Percentiles rank a stretch among this genome's conserved stretches.
Evolutionary conservation across 2,888 invertebrate species (phyloP).

Genomic region (Acleris laterana): DNA sequence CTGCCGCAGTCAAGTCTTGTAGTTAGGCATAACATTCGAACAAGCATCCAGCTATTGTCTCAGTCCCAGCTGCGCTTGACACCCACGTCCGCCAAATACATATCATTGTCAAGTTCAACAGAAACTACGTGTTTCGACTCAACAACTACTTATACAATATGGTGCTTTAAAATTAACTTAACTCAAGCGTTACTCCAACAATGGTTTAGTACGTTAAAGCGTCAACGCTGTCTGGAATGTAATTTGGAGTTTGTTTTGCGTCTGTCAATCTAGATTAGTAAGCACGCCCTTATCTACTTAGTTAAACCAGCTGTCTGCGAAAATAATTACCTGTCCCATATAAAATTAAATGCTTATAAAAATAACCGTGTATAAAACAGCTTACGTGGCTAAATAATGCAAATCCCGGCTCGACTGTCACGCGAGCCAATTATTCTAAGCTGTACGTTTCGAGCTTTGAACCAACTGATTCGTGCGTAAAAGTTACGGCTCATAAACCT

Average conservation of each 20-base stretch:
- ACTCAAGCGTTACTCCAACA: background rate
- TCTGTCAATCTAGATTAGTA: background rate
- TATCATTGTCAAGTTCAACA: conserved; percentile 73
- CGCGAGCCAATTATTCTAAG: conserved; percentile 18
- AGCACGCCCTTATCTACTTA: conserved; percentile 5
- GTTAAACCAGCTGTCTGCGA: conserved; percentile 1
- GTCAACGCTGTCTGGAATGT: background rate
- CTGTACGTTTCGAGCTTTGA: conserved; percentile 9
- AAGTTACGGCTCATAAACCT: conserved; percentile 16
- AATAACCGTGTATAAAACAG: conserved; percentile 2
- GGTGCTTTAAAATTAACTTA: conserved; percentile 18
- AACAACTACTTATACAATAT: conserved; percentile 40
- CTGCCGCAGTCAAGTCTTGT: conserved; percentile 18
- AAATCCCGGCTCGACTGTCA: conserved; percentile 15
- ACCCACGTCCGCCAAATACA: conserved; percentile 62
- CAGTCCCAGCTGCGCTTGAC: conserved; percentile 60
- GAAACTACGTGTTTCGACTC: conserved; percentile 58
- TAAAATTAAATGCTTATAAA: conserved; percentile 11
- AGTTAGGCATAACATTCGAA: conserved; percentile 57
- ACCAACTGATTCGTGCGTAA: conserved; percentile 12
- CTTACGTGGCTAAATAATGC: conserved; percentile 15
- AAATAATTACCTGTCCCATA: conserved; percentile 1
- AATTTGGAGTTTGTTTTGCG: background rate
- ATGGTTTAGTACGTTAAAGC: conserved; percentile 9
- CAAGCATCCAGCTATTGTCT: conserved; percentile 61